Evolutionary conservation across 1,140 invertebrate species (phyloP), one percentile per base, ranked within the genome.

Genomic region (Drosophila pseudoobscura): DNA sequence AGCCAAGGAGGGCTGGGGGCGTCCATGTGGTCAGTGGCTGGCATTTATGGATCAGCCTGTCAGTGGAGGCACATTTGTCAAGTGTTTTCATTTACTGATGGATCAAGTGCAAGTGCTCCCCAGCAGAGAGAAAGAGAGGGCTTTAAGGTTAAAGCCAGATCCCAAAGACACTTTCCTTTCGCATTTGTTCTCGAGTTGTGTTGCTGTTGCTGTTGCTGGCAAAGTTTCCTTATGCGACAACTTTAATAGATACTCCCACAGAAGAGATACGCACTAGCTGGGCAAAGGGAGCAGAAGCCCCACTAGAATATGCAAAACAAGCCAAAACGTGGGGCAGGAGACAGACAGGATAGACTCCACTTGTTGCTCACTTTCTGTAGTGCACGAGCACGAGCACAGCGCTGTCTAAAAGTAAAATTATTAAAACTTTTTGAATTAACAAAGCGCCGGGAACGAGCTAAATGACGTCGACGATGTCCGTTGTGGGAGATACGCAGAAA

Each of bases 371-470:
- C 41, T 29, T 45, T 58, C 45, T 73, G 29, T n/a, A 22, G 47
- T 35, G 22, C 53, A 15, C 29, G 29, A 44, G 17, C 55, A 50
- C 20, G 35, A 50, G 63, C 66, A 56, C 51, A 72, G 35, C 11
- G 60, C 75, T 61, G 68, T 73, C 76, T 61, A 61, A 82, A 74
- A 82, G 78, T 82, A 82, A 82, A 82, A 82, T 82, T 82, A 82
- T 82, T 77, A 82, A 82, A 82, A 82, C 73, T 82, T 82, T 82
- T 82, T 74, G 69, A 82, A 82, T 82, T 82, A 82, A 78, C 78
- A 73, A 60, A 63, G 62, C 62, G 72, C 47, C 73, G 64, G 66
- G 58, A 68, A 82, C 61, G 73, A 70, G 72, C 78, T 72, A 80
- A 80, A 72, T 76, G 78, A 76, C 72, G 65, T 46, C 71, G 57